Conservation (phyloP, 2,113 vertebrate species). For the Pollachius pollachius region DNA sequence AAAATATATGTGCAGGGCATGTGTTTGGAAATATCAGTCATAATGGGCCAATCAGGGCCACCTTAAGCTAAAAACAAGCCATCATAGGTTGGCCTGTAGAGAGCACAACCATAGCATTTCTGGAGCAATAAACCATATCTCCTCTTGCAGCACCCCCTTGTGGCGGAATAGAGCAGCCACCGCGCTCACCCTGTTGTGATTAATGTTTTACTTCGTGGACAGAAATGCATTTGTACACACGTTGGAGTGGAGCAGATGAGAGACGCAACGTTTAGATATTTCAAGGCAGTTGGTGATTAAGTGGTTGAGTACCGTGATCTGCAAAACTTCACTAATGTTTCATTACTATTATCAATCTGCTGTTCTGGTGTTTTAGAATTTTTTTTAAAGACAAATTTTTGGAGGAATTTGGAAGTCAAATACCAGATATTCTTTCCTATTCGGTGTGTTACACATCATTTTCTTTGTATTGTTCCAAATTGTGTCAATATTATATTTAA, state of each 20-base stretch:
- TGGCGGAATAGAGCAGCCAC: conserved; percentile 47
- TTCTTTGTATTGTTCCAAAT: neutral
- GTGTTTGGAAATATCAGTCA: conserved; percentile 25
- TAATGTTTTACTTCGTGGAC: neutral
- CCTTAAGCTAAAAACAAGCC: conserved; percentile 23
- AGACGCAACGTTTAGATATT: too few species aligned
- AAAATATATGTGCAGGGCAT: conserved; percentile 33
- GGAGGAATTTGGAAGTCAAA: too few species aligned
- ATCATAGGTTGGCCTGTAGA: conserved; percentile 28
- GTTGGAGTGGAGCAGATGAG: too few species aligned
- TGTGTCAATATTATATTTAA: neutral
- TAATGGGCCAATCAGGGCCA: conserved; percentile 29
- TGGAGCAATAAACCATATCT: conserved; percentile 52
- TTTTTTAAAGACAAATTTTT: neutral
- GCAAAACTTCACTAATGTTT: too few species aligned
- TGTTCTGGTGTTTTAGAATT: neutral
- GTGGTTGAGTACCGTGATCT: too few species aligned
- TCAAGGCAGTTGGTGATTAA: too few species aligned
- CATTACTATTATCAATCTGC: too few species aligned
- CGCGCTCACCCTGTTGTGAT: neutral
- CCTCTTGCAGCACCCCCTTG: conserved; percentile 77
- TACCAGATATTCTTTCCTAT: neutral
- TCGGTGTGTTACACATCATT: neutral
- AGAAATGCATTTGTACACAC: neutral
- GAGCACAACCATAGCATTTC: conserved; percentile 28